These are phyloP conservation scores for Echinops telfairi DNA, from an alignment of 2,113 vertebrate genomes.

Conservation along the genomic window DNA sequence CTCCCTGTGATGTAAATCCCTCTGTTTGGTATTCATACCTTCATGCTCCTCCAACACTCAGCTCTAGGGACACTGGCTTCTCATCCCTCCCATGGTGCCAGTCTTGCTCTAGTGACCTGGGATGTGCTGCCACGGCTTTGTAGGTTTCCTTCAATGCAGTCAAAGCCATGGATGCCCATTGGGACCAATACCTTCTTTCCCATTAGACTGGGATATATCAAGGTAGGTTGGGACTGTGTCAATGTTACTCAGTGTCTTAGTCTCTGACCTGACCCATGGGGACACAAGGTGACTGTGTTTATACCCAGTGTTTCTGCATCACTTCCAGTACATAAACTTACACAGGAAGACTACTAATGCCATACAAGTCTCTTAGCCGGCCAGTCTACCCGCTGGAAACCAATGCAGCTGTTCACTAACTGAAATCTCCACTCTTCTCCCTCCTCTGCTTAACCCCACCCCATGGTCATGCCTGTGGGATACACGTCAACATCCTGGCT, in stretches of 20 bases:
- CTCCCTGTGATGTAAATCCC: rapidly evolving
- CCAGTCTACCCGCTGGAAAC: too few species aligned
- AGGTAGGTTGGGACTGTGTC: not conserved
- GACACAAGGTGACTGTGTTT: not conserved
- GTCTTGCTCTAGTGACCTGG: not conserved
- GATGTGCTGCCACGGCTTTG: not conserved
- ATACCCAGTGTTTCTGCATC: not conserved
- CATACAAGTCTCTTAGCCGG: not conserved
- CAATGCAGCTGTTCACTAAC: not conserved
- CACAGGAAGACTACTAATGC: not conserved
- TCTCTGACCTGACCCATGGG: not conserved
- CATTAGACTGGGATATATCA: not conserved
- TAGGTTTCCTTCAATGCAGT: not conserved
- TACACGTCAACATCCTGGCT: not conserved
- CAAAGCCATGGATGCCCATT: not conserved
- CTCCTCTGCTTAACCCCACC: not conserved
- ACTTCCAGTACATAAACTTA: not conserved
- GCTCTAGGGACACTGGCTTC: not conserved
- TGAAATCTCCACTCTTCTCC: not conserved
- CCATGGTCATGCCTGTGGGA: not conserved
- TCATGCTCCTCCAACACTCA: not conserved
- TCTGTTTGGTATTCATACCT: not conserved
- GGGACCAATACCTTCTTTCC: not conserved
- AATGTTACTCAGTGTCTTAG: not conserved
- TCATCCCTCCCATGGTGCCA: not conserved